Percentiles rank a stretch among this genome's conserved stretches.
phyloP scores from a whole-genome alignment of 2,113 vertebrate genomes.

The Struthio camelus region DNA sequence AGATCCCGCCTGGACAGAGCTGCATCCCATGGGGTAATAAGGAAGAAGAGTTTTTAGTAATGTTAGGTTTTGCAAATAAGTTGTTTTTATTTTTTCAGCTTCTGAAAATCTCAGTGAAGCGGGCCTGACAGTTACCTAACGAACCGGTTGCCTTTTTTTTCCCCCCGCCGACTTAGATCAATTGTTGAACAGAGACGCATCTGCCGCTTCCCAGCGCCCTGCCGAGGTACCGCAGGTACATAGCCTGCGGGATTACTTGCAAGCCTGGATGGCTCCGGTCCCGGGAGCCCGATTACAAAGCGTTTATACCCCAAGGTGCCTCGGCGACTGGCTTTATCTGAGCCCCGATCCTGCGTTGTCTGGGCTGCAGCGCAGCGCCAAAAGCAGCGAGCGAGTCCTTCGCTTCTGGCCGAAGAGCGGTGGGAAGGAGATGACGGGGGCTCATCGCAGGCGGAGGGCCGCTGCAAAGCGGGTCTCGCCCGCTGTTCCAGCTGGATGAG shows the following conservation, averaged over 20 bases:
- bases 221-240: fast-evolving
- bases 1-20: background rate
- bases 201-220: background rate
- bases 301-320: background rate
- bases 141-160: background rate
- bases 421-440: background rate
- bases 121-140: fast-evolving
- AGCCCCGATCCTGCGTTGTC: background rate
- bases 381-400: background rate
- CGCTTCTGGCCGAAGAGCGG: background rate
- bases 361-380: background rate
- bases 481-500: background rate
- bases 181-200: background rate
- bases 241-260: background rate
- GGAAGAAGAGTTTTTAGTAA: background rate
- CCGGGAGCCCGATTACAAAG: background rate
- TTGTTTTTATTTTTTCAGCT: background rate
- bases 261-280: too few species aligned
- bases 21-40: background rate
- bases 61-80: background rate
- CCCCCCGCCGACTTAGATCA: background rate
- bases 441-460: background rate
- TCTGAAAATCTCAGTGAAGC: background rate
- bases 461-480: background rate
- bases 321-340: background rate